These are phyloP conservation scores for Halcyon chelicuti DNA, from an alignment of 2,797 vertebrate species.

Conservation along the genomic window DNA sequence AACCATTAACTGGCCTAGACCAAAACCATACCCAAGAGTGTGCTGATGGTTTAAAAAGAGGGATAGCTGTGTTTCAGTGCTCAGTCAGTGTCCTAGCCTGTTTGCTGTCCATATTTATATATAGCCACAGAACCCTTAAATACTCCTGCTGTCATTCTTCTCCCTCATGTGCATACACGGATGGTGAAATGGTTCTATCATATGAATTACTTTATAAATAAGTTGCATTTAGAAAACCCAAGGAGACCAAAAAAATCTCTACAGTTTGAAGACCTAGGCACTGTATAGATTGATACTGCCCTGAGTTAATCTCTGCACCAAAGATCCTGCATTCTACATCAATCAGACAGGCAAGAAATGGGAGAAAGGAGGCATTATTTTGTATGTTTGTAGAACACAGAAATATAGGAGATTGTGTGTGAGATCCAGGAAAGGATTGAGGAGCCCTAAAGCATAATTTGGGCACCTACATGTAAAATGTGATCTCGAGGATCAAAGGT, in stretches of 20 bases:
- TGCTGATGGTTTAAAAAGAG: not conserved
- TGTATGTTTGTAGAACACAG: not conserved
- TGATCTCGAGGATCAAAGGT: not conserved
- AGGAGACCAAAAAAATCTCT: not conserved
- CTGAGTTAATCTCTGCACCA: not conserved
- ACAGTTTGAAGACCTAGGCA: not conserved
- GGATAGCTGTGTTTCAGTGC: not conserved
- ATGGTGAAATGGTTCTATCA: fast-evolving
- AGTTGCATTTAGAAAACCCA: not conserved
- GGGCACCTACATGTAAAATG: not conserved
- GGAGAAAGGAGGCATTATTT: not conserved
- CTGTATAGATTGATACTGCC: not conserved
- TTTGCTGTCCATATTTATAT: not conserved
- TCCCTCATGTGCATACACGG: not conserved
- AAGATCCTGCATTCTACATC: not conserved
- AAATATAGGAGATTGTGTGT: not conserved
- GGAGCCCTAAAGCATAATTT: not conserved
- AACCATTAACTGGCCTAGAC: not conserved
- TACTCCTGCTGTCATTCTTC: not conserved
- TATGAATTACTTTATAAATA: not conserved
- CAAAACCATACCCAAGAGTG: not conserved
- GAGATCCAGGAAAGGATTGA: not conserved
- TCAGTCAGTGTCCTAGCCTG: not conserved
- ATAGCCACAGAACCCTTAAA: not conserved
- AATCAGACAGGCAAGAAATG: not conserved